These are phyloP conservation scores for Neodiprion virginianus DNA, from an alignment of 1,140 invertebrate species.

Conservation along the genomic window DNA sequence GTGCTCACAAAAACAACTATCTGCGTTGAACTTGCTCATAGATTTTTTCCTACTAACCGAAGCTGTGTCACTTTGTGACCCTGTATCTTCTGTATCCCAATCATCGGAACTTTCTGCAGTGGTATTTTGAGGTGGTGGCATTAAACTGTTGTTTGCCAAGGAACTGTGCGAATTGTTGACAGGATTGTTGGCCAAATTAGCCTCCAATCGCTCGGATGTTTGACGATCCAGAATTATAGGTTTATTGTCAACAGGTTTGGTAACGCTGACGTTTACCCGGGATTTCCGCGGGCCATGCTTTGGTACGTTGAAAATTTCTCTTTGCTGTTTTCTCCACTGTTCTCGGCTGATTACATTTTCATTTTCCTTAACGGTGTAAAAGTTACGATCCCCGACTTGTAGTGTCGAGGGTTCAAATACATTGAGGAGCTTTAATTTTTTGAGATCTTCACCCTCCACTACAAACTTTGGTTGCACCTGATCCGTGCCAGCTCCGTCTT, in stretches of 20 bases:
- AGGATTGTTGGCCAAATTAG: slow-evolving; percentile 37
- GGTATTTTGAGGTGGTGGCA: slow-evolving; percentile 42
- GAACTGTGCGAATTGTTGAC: slow-evolving; percentile 34
- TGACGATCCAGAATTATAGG: slow-evolving; percentile 37
- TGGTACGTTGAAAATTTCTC: slow-evolving; percentile 56
- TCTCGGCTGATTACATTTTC: slow-evolving; percentile 66
- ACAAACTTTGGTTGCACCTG: slow-evolving; percentile 73
- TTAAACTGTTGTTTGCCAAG: slow-evolving; percentile 32
- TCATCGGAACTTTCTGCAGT: slow-evolving; percentile 56
- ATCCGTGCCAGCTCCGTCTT: slow-evolving; percentile 64
- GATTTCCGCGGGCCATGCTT: slow-evolving; percentile 55
- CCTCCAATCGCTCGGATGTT: slow-evolving; percentile 21
- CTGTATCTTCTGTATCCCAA: slow-evolving; percentile 61
- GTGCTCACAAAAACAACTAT: neutral
- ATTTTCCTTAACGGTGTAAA: slow-evolving; percentile 68
- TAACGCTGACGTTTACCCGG: slow-evolving; percentile 37
- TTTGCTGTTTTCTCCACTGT: slow-evolving; percentile 65
- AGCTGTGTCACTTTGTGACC: slow-evolving; percentile 54
- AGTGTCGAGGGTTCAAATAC: slow-evolving; percentile 88
- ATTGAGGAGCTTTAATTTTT: slow-evolving; percentile 79
- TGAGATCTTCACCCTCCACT: slow-evolving; percentile 78
- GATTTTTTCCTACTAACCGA: slow-evolving; percentile 40
- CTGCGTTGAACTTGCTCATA: neutral
- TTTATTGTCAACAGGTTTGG: slow-evolving; percentile 41
- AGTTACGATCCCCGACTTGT: slow-evolving; percentile 85